Conservation (phyloP, 2,113 vertebrate species). For the Callipepla californica region DNA sequence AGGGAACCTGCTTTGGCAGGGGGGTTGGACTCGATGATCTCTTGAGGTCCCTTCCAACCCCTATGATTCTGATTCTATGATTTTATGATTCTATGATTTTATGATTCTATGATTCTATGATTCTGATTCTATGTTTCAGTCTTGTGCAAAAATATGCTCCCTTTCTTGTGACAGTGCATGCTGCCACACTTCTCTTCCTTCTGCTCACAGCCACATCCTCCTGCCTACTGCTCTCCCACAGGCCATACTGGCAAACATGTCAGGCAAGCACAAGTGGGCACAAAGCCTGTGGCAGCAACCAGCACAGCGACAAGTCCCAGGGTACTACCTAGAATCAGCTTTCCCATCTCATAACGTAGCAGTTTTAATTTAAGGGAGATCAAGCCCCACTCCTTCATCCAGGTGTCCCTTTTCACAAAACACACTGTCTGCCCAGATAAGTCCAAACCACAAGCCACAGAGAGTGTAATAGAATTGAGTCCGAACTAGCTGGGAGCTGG, state of each 20-base stretch:
- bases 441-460: conserved; percentile 25
- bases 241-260: not conserved
- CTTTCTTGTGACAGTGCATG: not conserved
- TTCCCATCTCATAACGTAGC: not conserved
- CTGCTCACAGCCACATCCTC: fast-evolving
- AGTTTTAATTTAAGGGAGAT: conserved; percentile 10
- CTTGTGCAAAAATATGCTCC: not conserved
- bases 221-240: not conserved
- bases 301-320: not conserved
- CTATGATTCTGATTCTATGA: too few species aligned
- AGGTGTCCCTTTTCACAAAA: not conserved
- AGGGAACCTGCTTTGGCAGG: too few species aligned
- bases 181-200: not conserved
- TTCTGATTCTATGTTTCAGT: too few species aligned
- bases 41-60: too few species aligned
- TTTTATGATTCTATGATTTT: too few species aligned
- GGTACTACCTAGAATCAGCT: not conserved
- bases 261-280: not conserved
- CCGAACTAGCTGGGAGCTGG: not conserved
- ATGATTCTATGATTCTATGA: too few species aligned
- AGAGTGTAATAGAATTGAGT: not conserved
- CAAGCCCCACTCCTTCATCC: not conserved
- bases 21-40: too few species aligned
- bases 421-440: not conserved
- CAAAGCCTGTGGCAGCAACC: not conserved